phyloP scores from a whole-genome alignment of 2,797 vertebrate species.

The Ataeniobius toweri region DNA sequence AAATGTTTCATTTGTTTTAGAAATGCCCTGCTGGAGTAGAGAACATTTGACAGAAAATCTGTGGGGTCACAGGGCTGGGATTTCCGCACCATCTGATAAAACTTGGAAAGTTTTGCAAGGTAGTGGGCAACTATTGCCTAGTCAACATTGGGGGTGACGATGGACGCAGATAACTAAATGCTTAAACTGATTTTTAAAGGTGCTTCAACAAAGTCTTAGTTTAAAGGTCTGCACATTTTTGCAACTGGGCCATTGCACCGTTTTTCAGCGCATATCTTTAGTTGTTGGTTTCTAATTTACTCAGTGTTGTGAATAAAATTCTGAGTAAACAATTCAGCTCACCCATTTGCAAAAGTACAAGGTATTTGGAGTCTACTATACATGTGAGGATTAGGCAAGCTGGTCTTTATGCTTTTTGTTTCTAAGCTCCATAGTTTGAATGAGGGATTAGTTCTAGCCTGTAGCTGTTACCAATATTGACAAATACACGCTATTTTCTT shows the following conservation, averaged over 20 bases:
- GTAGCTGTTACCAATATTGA: slow-evolving; percentile 23
- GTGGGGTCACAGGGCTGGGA: neutral
- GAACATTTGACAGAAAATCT: neutral
- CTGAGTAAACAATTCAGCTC: neutral
- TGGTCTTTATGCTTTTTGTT: neutral
- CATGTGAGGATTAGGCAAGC: neutral
- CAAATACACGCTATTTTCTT: slow-evolving; percentile 9
- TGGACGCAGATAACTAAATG: neutral
- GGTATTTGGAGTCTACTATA: neutral
- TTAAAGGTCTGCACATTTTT: neutral
- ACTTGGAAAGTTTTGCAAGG: neutral
- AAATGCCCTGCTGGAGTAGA: neutral
- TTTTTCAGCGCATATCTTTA: neutral
- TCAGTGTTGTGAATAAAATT: neutral
- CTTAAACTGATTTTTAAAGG: neutral
- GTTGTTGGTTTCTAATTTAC: neutral
- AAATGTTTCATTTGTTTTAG: neutral
- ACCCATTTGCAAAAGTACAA: neutral
- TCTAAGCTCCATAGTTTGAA: slow-evolving; percentile 1
- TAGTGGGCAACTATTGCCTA: neutral
- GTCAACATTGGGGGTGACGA: neutral
- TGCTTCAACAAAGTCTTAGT: neutral
- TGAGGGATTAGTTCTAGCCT: slow-evolving; percentile 13
- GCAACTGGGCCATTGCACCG: neutral
- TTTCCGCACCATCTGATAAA: neutral